Evolutionary conservation across 2,113 vertebrate genomes (phyloP).

Genomic region (Eulemur macaco): DNA sequence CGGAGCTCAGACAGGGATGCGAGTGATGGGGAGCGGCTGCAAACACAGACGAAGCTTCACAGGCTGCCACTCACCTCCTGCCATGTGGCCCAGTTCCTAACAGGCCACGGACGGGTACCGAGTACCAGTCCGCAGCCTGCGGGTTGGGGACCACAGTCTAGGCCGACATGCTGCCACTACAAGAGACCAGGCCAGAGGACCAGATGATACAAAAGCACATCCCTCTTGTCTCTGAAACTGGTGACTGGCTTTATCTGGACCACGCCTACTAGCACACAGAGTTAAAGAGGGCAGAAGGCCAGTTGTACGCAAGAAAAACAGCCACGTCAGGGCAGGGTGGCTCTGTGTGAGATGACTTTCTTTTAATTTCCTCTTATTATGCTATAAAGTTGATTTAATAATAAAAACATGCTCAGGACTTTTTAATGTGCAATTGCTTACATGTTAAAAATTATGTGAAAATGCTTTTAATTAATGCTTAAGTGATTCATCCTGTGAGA

Average conservation of each 20-base stretch:
- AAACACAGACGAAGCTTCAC: too few relatives aligned
- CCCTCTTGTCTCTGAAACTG: not conserved
- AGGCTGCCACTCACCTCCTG: too few relatives aligned
- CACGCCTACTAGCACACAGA: not conserved
- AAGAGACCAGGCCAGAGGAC: not conserved
- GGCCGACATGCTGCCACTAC: not conserved
- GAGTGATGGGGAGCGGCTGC: too few relatives aligned
- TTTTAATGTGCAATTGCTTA: slow-evolving; percentile 64
- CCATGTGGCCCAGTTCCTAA: too few relatives aligned
- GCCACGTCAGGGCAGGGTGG: not conserved
- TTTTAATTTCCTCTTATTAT: slow-evolving; percentile 66
- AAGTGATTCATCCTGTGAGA: slow-evolving; percentile 62
- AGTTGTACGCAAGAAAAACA: not conserved
- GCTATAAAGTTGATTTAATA: slow-evolving; percentile 69
- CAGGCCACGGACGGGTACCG: too few relatives aligned
- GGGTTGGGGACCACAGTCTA: not conserved
- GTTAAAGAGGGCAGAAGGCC: not conserved
- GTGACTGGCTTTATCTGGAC: not conserved
- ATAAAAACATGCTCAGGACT: slow-evolving; percentile 58
- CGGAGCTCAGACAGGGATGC: too few relatives aligned
- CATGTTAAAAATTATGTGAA: slow-evolving; percentile 70
- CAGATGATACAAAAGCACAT: not conserved
- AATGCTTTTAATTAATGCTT: slow-evolving; percentile 56
- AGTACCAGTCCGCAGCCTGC: too few relatives aligned
- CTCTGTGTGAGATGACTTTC: slow-evolving; percentile 40